Evolutionary conservation across 1,140 invertebrate genomes (phyloP).

Genomic region (Drosophila malerkotliana): DNA sequence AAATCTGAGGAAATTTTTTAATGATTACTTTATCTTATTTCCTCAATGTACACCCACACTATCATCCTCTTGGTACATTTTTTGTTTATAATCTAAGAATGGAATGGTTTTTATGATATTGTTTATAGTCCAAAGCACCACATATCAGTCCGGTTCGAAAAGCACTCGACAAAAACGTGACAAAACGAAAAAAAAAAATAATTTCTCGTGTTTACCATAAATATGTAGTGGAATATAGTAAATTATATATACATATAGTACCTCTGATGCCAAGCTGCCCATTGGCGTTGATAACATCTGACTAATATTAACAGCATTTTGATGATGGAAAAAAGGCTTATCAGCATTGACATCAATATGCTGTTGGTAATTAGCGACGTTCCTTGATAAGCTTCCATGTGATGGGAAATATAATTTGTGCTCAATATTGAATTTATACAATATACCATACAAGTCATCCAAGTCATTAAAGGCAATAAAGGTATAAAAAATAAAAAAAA

Average conservation of each 20-base stretch:
- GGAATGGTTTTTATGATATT: constrained; percentile 5
- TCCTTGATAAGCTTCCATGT: constrained; percentile 28
- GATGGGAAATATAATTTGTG: not conserved
- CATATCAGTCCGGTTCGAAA: constrained; percentile 25
- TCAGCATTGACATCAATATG: constrained; percentile 31
- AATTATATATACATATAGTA: constrained; percentile 20
- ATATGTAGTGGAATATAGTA: constrained; percentile 10
- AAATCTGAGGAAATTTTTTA: not conserved
- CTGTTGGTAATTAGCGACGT: constrained; percentile 28
- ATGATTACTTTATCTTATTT: not conserved
- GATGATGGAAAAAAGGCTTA: constrained; percentile 36
- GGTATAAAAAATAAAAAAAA: not conserved
- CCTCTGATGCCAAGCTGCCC: not conserved
- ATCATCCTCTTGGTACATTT: not conserved
- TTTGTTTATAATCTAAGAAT: constrained; percentile 6
- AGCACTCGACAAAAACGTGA: constrained; percentile 66
- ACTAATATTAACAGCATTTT: constrained; percentile 35
- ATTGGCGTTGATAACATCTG: constrained; percentile 37
- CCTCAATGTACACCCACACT: not conserved
- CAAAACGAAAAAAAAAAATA: constrained; percentile 34
- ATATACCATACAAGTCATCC: not conserved
- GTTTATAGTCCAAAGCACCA: constrained; percentile 6
- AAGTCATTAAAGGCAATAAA: not conserved
- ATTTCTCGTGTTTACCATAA: constrained; percentile 37
- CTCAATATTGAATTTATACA: not conserved